Evolutionary conservation across 1,140 invertebrate genomes (phyloP), one percentile per base, ranked within the genome.

Genomic region (Ceratina calcarata): DNA sequence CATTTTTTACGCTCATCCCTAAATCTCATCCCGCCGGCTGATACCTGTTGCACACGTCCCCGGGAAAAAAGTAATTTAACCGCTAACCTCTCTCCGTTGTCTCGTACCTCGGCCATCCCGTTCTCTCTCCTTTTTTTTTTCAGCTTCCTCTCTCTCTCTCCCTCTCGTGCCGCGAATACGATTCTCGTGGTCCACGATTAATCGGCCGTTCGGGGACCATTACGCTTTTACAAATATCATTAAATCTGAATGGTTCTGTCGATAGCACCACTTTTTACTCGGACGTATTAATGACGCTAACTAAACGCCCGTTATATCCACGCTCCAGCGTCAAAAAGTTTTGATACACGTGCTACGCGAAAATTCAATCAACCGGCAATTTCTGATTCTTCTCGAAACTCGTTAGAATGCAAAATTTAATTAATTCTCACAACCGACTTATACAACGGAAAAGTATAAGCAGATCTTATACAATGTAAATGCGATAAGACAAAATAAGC

Each of bases 41-140:
- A 82, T 85, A 86, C 84, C 84, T 86, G 84, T 86, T 86, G 84
- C 84, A 77, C 70, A 69, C 51, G 22, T 51, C 66, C 51, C 49
- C 27, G 57, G 58, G 32, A 73, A 83, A 81, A 81, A 84, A 75
- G 68, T 57, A 75, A 66, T 61, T 72, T 57, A 22, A 72, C 70
- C 73, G 16, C 16, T 18, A 55, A 65, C 67, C 24, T 45, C 37
- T 45, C 37, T 75, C 74, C 82, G 68, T 83, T 83, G 73, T 68
- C 64, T 72, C 80, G 80, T 55, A 51, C n/a, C 3, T 32, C 27
- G 27, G 20, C 24, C 51, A 32, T 58, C 45, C 55, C 16, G 53
- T 18, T 18, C 16, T 57, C 3, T n/a, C 16, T 0, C 16, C 18
- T 57, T 37, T 45, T 45, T 45, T 45, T 45, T 45, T 45, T 45